Evolutionary conservation across 2,113 vertebrate genomes (phyloP).

Genomic region (Apaloderma vittatum): DNA sequence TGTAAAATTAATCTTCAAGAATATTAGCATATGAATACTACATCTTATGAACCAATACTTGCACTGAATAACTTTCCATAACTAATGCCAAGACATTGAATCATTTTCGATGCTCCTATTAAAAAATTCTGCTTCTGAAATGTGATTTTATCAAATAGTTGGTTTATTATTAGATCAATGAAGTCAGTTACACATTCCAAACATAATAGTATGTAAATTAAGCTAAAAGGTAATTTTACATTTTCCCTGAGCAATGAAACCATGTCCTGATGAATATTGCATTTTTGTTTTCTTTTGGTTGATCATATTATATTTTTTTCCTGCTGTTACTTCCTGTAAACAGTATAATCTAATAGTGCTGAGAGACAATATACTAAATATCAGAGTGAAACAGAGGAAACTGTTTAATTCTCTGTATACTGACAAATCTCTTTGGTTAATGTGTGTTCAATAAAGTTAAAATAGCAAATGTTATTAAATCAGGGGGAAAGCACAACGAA

Average conservation of each 20-base stretch:
- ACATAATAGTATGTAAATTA: conserved; percentile 35
- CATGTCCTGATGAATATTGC: neutral
- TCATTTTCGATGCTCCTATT: neutral
- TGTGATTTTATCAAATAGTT: conserved; percentile 42
- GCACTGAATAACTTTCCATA: conserved; percentile 29
- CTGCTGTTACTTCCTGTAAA: neutral
- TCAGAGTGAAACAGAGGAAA: neutral
- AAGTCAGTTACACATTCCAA: conserved; percentile 11
- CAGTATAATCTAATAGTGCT: neutral
- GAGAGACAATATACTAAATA: conserved; percentile 6
- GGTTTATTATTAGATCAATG: neutral
- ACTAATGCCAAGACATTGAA: neutral
- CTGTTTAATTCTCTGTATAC: neutral
- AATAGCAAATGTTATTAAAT: conserved; percentile 27
- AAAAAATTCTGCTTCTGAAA: neutral
- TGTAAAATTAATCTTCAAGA: conserved; percentile 18
- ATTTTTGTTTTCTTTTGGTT: conserved; percentile 44
- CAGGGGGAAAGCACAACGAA: neutral
- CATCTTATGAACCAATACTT: neutral
- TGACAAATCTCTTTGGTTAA: conserved; percentile 31
- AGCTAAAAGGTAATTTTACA: conserved; percentile 44
- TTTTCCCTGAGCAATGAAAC: conserved; percentile 16
- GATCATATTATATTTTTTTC: conserved; percentile 31
- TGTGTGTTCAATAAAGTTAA: neutral
- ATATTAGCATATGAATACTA: conserved; percentile 25